Base-by-base conservation (phyloP, 2,797 vertebrate species). In the Danio albolineatus region DNA sequence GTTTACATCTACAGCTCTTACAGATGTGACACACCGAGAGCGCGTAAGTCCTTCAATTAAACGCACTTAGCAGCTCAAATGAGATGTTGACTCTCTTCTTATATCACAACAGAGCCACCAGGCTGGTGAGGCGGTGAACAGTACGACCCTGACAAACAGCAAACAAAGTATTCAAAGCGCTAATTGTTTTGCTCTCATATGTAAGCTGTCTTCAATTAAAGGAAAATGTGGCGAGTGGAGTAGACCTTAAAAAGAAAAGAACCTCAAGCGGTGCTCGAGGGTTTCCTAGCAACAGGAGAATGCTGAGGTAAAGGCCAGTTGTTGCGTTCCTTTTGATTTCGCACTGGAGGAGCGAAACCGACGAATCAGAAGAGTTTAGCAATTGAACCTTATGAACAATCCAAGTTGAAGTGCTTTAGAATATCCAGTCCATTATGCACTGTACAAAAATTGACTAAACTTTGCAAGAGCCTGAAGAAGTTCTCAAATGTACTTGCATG, bases 241-340 rank as follows among this genome's bases (percentile, higher is more conserved):
- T 89, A 83, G 56, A 7, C 14, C 69, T 81, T 82, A 85, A 83
- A 82, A 84, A 88, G 85, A 81, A 76, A 82, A 77, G 83, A 64
- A 56, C 70, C 85, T 87, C 76, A 88, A 85, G 83, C 84, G 86
- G 69, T 83, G 81, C 85, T 83, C 72, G 48, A 78, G 73, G 4
- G 90, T 91, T 92, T 90, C 91, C 84, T 89, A 86, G 91, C 90
- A 90, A 92, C 89, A 86, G 82, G 73, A 60, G 85, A 78, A 76
- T 41, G 61, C 6, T 75, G 80, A 86, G 84, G 86, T 82, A 84
- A 87, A 83, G 70, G 82, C 82, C 78, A 66, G 51, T 82, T 65
- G 70, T 65, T 82, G 76, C 70, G 9, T 73, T 84, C 73, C 60
- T 75, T 72, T 83, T 76, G 19, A 36, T 49, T 74, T n/a, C n/a